phyloP scores from a whole-genome alignment of 2,888 invertebrate species.

The Synanthedon myopaeformis region DNA sequence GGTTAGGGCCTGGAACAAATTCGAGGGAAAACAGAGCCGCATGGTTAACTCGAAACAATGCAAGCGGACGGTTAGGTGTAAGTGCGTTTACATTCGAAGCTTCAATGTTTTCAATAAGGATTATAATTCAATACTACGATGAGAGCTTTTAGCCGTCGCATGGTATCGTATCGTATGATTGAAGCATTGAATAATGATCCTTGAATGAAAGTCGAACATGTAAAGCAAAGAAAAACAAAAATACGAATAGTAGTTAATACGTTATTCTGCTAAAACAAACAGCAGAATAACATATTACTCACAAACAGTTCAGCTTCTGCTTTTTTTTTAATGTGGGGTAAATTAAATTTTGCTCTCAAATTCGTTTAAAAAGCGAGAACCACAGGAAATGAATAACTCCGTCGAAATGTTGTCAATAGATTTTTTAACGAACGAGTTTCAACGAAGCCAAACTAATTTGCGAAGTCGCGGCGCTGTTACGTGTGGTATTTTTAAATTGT shows the following conservation, averaged over 20 bases:
- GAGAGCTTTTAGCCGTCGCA: background rate
- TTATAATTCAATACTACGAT: conserved; percentile 30
- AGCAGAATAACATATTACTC: too few relatives aligned
- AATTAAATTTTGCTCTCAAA: too few relatives aligned
- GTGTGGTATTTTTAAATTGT: background rate
- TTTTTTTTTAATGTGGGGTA: too few relatives aligned
- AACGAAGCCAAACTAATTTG: conserved; percentile 5
- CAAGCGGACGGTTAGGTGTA: conserved; percentile 59
- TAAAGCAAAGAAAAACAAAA: conserved; percentile 39
- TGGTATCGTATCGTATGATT: conserved; percentile 2
- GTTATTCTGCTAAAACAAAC: too few relatives aligned
- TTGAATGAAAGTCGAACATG: conserved; percentile 51
- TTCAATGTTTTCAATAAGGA: conserved; percentile 44
- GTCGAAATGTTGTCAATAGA: too few relatives aligned
- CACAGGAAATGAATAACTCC: too few relatives aligned
- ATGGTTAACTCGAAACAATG: conserved; percentile 60
- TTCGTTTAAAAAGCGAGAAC: too few relatives aligned
- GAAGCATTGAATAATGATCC: conserved; percentile 53
- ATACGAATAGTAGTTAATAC: background rate
- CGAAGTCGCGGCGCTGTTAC: background rate
- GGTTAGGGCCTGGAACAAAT: conserved; percentile 72
- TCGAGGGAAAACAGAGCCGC: conserved; percentile 66
- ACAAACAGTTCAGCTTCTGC: too few relatives aligned
- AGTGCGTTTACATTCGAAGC: conserved; percentile 35
- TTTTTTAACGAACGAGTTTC: too few relatives aligned